Evolutionary conservation across 2,888 invertebrate species (phyloP), one percentile per base, ranked within the genome.

Genomic region (Drosophila villosipedis): DNA sequence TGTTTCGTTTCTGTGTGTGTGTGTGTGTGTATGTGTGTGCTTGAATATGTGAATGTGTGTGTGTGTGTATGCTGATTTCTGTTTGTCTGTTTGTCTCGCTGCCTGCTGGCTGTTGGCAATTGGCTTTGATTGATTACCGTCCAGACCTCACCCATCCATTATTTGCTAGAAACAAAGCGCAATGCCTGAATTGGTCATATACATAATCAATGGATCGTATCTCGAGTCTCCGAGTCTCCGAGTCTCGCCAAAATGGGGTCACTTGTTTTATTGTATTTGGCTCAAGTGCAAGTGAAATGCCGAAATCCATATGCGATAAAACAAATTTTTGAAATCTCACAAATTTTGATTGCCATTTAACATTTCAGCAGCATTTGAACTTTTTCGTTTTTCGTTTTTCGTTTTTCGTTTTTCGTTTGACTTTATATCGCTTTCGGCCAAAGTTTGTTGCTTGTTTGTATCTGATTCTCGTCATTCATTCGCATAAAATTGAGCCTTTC

Each of bases 241-340:
- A 25, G 47, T 25, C 47, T 6, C 30, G 19, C 30, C 55, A 28
- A 67, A 85, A 87, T 71, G 62, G 85, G 90, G 85, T 85, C 90
- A 85, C 22, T 41, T 58, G 58, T n/a, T 57, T n/a, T 30, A 5
- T 57, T 33, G 19, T 68, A 82, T 69, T 67, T 73, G 60, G 90
- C 68, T 82, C 90, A 84, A 84, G 86, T 88, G 78, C 89, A 88
- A 78, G 73, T 76, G 70, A 82, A 80, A 78, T 73, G 77, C 49
- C 43, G 16, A n/a, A 57, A 39, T 55, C 37, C 22, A 47, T 25
- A 31, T 19, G 28, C 30, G 28, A 37, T 1, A 4, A 28, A 61
- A 35, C n/a, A 41, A 33, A 53, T 43, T 35, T 3, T 28, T 19
- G 10, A 14, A 37, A 53, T 55, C 50, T 60, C 33, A 3, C 7